Base-by-base conservation (phyloP, 2,113 vertebrate genomes). In the Melanerpes aurifrons region DNA sequence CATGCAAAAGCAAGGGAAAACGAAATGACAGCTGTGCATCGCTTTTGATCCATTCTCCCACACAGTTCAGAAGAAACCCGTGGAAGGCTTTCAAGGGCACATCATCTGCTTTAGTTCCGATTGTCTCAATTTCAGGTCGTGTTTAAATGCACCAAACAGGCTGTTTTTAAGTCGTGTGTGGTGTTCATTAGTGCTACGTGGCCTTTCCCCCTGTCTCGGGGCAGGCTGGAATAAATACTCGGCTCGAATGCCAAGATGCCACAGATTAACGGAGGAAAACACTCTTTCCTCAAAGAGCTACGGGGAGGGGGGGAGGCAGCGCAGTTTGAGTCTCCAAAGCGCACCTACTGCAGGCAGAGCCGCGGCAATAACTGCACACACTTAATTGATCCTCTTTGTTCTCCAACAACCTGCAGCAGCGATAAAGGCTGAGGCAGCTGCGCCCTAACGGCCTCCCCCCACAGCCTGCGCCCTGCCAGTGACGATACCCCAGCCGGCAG, bases 301-400 rank as follows among this genome's bases (percentile, higher is more conserved):
- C 28, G 72, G 45, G 18, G 10, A 68, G 45, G 18, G 10, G 19
- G 9, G 6, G 24, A n/a, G 61, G 25, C 95, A 2, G 5, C 48
- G 68, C 48, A 2, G 5, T 4, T 13, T 0, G 68, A 2, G 63
- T 16, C 61, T 13, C 43, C 0, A 0, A 0, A 29, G 40, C 37
- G 32, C 76, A 67, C 78, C 82, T 3, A 9, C 40, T 1, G 58
- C 56, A 24, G 68, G 68, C 92, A 54, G 63, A 32, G 68, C 18
- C 9, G 4, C 63, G 11, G 63, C 78, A 12, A 1, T 22, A 32
- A 45, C 2, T 7, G 83, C 93, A 59, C 74, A 2, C 78, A 28
- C 93, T 35, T 37, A 63, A 84, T 24, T 50, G 84, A 92, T 64
- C 84, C 84, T 74, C 95, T 94, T 94, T 92, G 94, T 91, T 87